Evolutionary conservation across 2,888 invertebrate genomes (phyloP).

Genomic region (Phyto melanocephala): DNA sequence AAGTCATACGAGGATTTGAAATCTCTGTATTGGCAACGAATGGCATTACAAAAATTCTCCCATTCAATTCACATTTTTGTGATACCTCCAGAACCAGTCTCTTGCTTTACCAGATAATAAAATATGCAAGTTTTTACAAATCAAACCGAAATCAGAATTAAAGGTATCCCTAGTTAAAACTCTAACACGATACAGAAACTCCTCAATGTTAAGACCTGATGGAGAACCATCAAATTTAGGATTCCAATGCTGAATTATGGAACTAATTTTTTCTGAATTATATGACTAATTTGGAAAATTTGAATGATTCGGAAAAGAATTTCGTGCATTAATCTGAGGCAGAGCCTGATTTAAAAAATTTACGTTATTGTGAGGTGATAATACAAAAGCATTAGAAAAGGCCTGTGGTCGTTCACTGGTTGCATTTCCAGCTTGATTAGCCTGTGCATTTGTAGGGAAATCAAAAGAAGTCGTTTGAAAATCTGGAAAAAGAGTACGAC

Average conservation of each 20-base stretch:
- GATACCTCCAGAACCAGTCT: constrained; percentile 35
- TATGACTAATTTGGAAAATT: not conserved
- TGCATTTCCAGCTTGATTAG: not conserved
- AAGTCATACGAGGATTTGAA: constrained; percentile 28
- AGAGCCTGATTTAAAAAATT: no score
- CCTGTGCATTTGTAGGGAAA: not conserved
- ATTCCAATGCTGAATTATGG: no score
- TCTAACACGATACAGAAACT: no score
- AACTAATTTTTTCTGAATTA: no score
- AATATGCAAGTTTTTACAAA: constrained; percentile 21
- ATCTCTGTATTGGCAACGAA: constrained; percentile 14
- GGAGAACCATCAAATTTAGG: no score
- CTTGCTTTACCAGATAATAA: constrained; percentile 17
- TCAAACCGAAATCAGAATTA: no score
- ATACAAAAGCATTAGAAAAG: not conserved
- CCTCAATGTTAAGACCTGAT: no score
- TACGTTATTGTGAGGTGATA: not conserved
- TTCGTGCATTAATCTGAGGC: no score
- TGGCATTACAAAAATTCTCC: constrained; percentile 14
- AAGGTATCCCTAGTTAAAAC: no score
- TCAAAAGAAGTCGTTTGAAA: not conserved
- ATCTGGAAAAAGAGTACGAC: not conserved
- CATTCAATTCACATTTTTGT: constrained; percentile 3
- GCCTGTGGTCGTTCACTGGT: not conserved
- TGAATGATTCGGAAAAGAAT: not conserved